Conservation (phyloP, 2,888 invertebrate species). For the Lasioglossum figueresi region DNA sequence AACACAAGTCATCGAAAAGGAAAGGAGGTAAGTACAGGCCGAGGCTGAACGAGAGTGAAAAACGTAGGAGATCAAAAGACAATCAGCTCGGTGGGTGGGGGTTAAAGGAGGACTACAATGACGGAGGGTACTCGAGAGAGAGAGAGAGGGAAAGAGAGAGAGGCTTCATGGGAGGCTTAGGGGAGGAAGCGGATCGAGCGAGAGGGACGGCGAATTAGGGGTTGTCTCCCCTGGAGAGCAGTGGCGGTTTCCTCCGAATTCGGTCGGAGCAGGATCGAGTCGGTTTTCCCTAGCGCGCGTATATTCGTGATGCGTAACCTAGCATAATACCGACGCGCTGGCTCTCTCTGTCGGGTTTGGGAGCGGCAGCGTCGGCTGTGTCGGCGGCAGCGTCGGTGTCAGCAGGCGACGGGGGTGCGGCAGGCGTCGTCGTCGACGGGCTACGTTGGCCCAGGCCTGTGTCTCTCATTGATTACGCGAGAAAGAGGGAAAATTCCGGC, state of each 20-base stretch:
- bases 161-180: constrained; percentile 33
- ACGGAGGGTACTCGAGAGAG: constrained; percentile 15
- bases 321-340: constrained; percentile 66
- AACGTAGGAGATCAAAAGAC: constrained; percentile 52
- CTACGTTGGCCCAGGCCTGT: constrained; percentile 67
- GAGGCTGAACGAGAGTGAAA: constrained; percentile 12
- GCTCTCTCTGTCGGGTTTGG: constrained; percentile 5
- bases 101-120: constrained; percentile 33
- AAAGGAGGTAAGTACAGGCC: neutral
- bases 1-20: neutral
- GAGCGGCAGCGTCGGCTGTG: constrained; percentile 48
- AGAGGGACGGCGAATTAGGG: constrained; percentile 47
- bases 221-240: constrained; percentile 56
- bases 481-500: constrained; percentile 83
- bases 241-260: constrained; percentile 56
- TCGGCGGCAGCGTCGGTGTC: constrained; percentile 57
- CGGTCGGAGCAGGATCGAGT: constrained; percentile 55
- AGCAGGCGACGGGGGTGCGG: constrained; percentile 54
- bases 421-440: constrained; percentile 64
- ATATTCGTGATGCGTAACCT: constrained; percentile 65
- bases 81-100: constrained; percentile 24
- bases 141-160: constrained; percentile 17
- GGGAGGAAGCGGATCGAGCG: constrained; percentile 22
- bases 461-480: constrained; percentile 83
- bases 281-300: constrained; percentile 59